Conservation (phyloP, 2,888 invertebrate species). For the Biston stratarius region DNA sequence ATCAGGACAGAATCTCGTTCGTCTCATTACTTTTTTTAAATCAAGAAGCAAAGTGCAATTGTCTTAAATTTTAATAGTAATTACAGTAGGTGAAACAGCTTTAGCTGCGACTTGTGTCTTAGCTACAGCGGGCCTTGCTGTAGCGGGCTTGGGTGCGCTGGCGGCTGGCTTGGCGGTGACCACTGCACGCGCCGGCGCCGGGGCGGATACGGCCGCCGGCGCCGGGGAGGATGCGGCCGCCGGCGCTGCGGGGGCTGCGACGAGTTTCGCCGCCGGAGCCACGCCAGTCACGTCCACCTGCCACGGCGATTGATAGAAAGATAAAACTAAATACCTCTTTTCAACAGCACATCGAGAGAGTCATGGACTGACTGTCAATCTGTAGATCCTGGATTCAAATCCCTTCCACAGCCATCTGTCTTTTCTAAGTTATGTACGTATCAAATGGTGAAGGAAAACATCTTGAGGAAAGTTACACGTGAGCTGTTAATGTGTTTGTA, state of each 20-base stretch:
- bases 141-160: conserved; percentile 37
- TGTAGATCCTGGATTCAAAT: no score
- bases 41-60: no score
- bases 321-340: background rate
- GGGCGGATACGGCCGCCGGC: conserved; percentile 89
- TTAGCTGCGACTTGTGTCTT: background rate
- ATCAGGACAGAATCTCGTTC: no score
- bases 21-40: no score
- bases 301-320: background rate
- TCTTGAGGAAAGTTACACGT: no score
- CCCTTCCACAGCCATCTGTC: no score
- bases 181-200: conserved; percentile 67
- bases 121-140: conserved; percentile 31
- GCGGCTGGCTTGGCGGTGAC: conserved; percentile 38
- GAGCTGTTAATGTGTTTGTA: no score
- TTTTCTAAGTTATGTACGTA: no score
- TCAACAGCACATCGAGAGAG: background rate
- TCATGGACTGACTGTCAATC: no score
- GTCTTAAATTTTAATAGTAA: no score
- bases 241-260: conserved; percentile 80
- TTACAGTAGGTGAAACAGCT: conserved; percentile 3
- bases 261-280: conserved; percentile 69
- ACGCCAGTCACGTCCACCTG: conserved; percentile 76
- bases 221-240: conserved; percentile 87
- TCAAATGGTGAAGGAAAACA: no score